Base-by-base conservation (phyloP, 2,113 vertebrate species). In the Montifringilla adamsi region DNA sequence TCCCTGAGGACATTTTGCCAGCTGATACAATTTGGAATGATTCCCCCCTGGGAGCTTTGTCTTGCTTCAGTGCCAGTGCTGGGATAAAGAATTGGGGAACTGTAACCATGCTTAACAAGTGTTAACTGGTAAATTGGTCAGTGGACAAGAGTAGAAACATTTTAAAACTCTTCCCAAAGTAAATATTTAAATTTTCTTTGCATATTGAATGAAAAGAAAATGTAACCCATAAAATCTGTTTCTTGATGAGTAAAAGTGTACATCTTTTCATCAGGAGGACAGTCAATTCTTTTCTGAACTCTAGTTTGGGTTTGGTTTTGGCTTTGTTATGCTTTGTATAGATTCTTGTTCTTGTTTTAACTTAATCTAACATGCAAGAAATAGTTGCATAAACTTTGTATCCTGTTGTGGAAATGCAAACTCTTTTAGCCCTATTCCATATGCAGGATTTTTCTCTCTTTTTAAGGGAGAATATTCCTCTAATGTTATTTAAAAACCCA, bases 1-100 rank as follows among this genome's bases (percentile, higher is more conserved):
- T 91, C 92, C 93, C 83, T 56, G 53, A 84, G 83, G 95, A 93
- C n/a, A 4, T 68, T 52, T 82, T 96, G 90, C 83, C 90, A 93
- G 76, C 60, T 92, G 79, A 95, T 86, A 41, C 46, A 75, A 76
- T 88, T 78, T 84, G 53, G 75, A 93, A 67, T 52, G 3, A 3
- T 60, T 94, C 50, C 28, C 46, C 87, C 59, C 41, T 1, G 3
- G 70, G 70, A 86, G 16, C 35, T 92, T 3, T 1, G 35, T 86
- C 63, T 93, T 92, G 59, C 44, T 93, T 92, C 89, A 81, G 55
- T 11, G 18, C 37, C 83, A 81, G 28, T 64, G 23, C 26, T 87
- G 64, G 47, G 52, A 52, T 91, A 83, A 83, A 93, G 70, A 79
- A 78, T 9, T 94, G 82, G 44, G 53, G 67, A 88, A 76, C 18